Evolutionary conservation across 1,140 invertebrate genomes (phyloP).

Genomic region (Euborellia annulipes): DNA sequence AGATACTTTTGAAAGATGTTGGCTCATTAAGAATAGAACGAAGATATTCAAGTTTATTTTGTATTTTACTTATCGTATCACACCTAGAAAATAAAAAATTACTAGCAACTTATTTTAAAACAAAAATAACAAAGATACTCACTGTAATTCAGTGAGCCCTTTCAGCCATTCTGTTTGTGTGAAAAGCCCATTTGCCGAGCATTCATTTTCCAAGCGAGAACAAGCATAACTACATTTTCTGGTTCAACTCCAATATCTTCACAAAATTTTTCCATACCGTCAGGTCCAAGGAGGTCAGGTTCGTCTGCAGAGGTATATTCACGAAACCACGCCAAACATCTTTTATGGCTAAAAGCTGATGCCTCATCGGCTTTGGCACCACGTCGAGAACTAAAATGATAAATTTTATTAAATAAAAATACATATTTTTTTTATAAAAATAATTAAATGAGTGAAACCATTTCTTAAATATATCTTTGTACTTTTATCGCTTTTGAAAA

Average conservation of each 20-base stretch:
- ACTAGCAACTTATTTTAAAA: too few relatives aligned
- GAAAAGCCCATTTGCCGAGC: conserved; percentile 87
- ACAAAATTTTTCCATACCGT: conserved; percentile 91
- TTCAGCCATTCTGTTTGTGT: conserved; percentile 79
- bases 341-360: conserved; percentile 57
- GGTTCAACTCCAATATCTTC: conserved; percentile 82
- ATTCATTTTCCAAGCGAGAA: conserved; percentile 86
- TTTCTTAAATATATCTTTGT: too few relatives aligned
- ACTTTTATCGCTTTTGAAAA: too few relatives aligned
- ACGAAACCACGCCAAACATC: conserved; percentile 72
- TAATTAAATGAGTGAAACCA: too few relatives aligned
- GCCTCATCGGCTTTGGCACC: conserved; percentile 59
- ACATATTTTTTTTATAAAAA: too few relatives aligned
- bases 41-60: conserved; percentile 72
- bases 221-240: conserved; percentile 88
- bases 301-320: conserved; percentile 75
- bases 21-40: conserved; percentile 68
- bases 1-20: conserved; percentile 75
- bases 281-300: conserved; percentile 64
- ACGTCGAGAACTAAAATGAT: conserved; percentile 37
- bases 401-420: background rate
- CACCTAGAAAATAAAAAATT: conserved; percentile 34
- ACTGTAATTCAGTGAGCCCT: conserved; percentile 50
- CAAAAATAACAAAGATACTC: conserved; percentile 18
- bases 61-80: conserved; percentile 64